phyloP scores from a whole-genome alignment of 53 echinoderm and acorn worm species.

The Henricia sp. region DNA sequence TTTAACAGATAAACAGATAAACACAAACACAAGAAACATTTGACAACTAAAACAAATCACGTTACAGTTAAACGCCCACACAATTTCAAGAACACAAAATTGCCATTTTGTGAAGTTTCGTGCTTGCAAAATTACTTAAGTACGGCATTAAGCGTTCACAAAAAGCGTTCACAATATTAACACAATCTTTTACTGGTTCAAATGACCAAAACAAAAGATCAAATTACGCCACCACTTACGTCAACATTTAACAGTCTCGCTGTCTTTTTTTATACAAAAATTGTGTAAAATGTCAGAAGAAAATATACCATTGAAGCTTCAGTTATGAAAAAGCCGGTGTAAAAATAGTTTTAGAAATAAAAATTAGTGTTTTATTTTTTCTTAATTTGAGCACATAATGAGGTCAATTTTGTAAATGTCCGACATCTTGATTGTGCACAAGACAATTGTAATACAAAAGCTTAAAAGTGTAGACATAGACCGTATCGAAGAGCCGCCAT shows the following conservation, averaged over 20 bases:
- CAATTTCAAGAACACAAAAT: not conserved
- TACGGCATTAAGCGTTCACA: not conserved
- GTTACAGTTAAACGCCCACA: not conserved
- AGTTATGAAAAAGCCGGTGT: constrained; percentile 32
- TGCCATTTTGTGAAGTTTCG: too few relatives aligned
- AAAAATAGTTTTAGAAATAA: constrained; percentile 39
- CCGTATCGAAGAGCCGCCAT: too few relatives aligned
- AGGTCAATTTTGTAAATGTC: too few relatives aligned
- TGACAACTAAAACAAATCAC: not conserved
- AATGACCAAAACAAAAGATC: too few relatives aligned
- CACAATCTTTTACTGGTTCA: too few relatives aligned
- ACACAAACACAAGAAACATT: not conserved
- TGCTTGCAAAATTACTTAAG: too few relatives aligned
- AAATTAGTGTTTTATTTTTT: too few relatives aligned
- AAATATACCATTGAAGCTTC: constrained; percentile 37
- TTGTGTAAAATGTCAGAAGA: constrained; percentile 38
- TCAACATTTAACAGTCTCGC: constrained; percentile 37
- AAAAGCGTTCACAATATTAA: not conserved
- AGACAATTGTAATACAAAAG: too few relatives aligned
- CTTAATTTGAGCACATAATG: too few relatives aligned
- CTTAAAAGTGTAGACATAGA: too few relatives aligned
- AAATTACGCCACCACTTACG: not conserved
- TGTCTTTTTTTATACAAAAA: constrained; percentile 47
- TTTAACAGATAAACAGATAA: not conserved
- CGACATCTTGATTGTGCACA: too few relatives aligned